Base-by-base conservation (phyloP, 2,113 vertebrate genomes). In the Syrmaticus mikado region DNA sequence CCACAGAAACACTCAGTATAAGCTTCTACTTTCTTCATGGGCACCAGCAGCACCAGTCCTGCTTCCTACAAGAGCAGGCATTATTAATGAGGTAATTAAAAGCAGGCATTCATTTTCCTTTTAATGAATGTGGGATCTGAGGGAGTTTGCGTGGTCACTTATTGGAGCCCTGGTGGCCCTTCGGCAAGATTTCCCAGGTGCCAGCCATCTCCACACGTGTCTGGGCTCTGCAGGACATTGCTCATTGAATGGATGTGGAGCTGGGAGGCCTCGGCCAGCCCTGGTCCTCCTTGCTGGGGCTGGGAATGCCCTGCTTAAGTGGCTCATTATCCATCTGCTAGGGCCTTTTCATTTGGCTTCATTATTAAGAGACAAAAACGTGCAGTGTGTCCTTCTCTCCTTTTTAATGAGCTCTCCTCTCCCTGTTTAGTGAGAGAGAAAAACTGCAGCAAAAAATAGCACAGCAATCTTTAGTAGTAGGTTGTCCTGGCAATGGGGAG, bases 111-210 rank as follows among this genome's bases (percentile, higher is more conserved):
- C 53, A 91, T 94, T 93, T 90, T 78, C 88, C 81, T 82, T 94
- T 41, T 87, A 72, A 89, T 85, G 78, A 82, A 52, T 68, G 84
- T 87, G 93, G 81, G 74, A 84, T 89, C 81, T 52, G 40, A 66
- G 78, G 34, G 66, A 57, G 38, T 75, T 87, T 0, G 6, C 6
- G 32, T 0, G 52, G 89, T 87, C 93, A 87, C 66, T 94, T 0
- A 0, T 50, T 64, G 55, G 61, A 89, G 74, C 14, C 70, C 48
- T 0, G 0, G 13, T 87, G 78, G 81, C 84, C 89, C 71, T 92
- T 46, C 52, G 87, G 91, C 84, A 84, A 94, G 78, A 82, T 93
- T 91, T 85, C 89, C 81, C 71, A 75, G 88, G 82, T 65, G 66
- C 32, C 57, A 61, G 41, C 34, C 65, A 75, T 43, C 57, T 72